Conservation (phyloP, 2,113 vertebrate genomes). For the Cyanistes caeruleus region DNA sequence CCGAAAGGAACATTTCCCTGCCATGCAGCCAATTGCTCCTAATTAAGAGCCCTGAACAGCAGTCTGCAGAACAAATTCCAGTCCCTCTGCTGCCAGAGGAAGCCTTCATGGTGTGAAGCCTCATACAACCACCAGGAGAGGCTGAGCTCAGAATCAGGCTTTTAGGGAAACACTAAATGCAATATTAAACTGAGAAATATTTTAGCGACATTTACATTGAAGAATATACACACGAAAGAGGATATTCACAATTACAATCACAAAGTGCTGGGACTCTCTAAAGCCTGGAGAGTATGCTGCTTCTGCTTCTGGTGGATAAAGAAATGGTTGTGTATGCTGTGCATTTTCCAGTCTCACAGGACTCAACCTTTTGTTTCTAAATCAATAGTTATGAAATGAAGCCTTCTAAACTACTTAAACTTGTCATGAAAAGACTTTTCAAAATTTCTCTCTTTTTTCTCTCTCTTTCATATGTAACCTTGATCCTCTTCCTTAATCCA, state of each 20-base stretch:
- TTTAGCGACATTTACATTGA: neutral
- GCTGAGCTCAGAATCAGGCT: neutral
- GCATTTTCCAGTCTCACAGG: neutral
- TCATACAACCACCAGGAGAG: neutral
- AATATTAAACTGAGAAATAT: neutral
- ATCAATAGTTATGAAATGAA: neutral
- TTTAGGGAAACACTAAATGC: neutral
- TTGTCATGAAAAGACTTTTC: neutral
- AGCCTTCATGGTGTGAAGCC: neutral
- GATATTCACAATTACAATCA: neutral
- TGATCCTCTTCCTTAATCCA: neutral
- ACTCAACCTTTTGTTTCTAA: neutral
- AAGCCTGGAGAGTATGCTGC: neutral
- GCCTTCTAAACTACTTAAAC: neutral
- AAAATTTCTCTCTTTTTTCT: neutral
- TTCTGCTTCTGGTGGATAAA: neutral
- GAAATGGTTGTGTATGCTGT: neutral
- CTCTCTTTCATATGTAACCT: neutral
- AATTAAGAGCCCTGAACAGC: neutral
- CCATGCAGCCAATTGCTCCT: neutral
- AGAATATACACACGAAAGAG: neutral
- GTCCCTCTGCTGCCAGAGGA: neutral
- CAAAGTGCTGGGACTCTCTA: neutral
- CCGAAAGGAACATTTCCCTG: neutral
- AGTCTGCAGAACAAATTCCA: neutral